Evolutionary conservation across 2,113 vertebrate genomes (phyloP), one percentile per base, ranked within the genome.

Genomic region (Platycercus adscitus): DNA sequence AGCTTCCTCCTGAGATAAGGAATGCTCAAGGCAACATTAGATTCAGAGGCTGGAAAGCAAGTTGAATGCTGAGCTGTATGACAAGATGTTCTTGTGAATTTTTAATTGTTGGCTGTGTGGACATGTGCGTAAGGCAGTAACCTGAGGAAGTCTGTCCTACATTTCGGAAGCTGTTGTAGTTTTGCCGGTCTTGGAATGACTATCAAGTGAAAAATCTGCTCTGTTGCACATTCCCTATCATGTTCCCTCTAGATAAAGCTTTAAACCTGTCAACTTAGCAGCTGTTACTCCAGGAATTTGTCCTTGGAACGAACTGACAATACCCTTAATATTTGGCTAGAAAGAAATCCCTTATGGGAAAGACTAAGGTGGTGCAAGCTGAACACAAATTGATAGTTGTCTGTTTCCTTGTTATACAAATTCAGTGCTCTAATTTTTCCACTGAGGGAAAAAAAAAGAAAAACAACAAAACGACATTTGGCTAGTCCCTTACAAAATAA

Each of bases 61-160:
- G 76, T 93, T 63, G 79, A 52, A 11, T 61, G 35, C 69, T 83
- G 68, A 96, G 76, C 84, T 3, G 0, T 66, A 39, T 33, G 70
- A 77, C 93, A 95, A 95, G 86, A 93, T 97, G 94, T 84, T 96
- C 92, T 96, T 43, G 65, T 97, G 89, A 97, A 96, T 96, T 94
- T 95, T 96, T 97, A 91, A 97, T 95, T 0, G 0, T 71, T 96
- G 95, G 92, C 94, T 85, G n/a, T 29, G 68, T 56, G 87, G 81
- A 88, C 63, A 7, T 41, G 63, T 58, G 85, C 68, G 83, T 84
- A 86, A 92, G 75, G 92, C 91, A 96, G 89, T 93, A 94, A 96
- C 92, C 91, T 89, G 85, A 94, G 91, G 95, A 95, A 70, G 68
- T 78, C 82, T 97, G 88, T 52, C 96, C 96, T 95, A 97, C 79